phyloP scores from a whole-genome alignment of 37 sponge, comb jelly and placozoan species.

The Ianthella basta region DNA sequence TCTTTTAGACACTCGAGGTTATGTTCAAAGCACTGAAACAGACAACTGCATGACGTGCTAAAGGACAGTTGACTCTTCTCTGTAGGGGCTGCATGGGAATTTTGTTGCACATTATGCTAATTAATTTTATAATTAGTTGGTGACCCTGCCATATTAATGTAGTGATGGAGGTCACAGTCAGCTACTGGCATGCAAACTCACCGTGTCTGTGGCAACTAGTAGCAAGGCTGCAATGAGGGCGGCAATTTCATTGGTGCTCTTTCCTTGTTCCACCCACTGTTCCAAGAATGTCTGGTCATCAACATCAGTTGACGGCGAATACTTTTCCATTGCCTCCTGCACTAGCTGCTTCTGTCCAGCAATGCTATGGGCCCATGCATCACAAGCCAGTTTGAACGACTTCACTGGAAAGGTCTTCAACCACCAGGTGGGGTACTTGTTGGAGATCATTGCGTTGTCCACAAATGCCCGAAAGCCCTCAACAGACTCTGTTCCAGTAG shows the following conservation, averaged over 20 bases:
- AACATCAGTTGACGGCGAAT: not conserved
- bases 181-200: not conserved
- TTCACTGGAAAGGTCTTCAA: conserved; percentile 5
- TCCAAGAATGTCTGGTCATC: not conserved
- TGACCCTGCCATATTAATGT: too few species aligned
- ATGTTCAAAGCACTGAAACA: too few species aligned
- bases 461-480: too few species aligned
- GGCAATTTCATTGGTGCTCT: not conserved
- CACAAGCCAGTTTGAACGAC: not conserved
- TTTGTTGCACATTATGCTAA: too few species aligned
- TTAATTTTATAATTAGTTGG: too few species aligned
- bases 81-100: too few species aligned
- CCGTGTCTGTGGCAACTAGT: not conserved
- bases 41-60: too few species aligned
- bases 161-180: too few species aligned
- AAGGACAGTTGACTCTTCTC: too few species aligned
- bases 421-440: not conserved
- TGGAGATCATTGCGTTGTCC: too few species aligned
- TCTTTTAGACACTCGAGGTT: too few species aligned
- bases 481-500: too few species aligned
- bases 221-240: not conserved
- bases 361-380: not conserved
- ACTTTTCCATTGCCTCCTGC: not conserved
- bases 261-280: not conserved
- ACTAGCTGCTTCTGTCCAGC: not conserved